A percentile compares a stretch with the other conserved stretches of the same genome.
Conservation (phyloP, 2,888 invertebrate species). For the Eubasilissa splendida region DNA sequence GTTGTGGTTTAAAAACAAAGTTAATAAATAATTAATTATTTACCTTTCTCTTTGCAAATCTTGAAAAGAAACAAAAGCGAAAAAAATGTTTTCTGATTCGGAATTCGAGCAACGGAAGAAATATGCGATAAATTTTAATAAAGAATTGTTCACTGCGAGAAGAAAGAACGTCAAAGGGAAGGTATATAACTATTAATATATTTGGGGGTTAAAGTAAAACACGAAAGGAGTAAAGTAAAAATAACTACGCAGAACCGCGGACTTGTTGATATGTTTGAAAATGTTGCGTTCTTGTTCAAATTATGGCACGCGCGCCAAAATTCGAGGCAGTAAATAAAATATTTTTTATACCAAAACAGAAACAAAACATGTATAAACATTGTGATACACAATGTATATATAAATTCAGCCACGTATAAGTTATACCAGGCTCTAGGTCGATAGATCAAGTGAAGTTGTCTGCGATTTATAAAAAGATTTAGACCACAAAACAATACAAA, state of each 20-base stretch:
- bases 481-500: no score
- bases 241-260: background rate
- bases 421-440: no score
- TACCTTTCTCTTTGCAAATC: no score
- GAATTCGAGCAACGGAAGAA: background rate
- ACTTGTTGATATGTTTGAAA: slow-evolving; percentile 25
- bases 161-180: slow-evolving; percentile 12
- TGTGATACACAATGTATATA: no score
- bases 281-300: background rate
- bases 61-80: no score
- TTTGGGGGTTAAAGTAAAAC: slow-evolving; percentile 10
- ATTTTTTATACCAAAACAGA: no score
- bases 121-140: slow-evolving; percentile 14
- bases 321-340: background rate
- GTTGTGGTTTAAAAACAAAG: no score
- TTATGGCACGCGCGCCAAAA: background rate
- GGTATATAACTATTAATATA: background rate
- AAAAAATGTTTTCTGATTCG: background rate
- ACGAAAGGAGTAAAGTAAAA: background rate
- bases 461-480: no score
- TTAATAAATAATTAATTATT: no score
- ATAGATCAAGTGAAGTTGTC: no score
- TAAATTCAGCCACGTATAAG: no score
- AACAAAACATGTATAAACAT: no score
- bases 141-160: slow-evolving; percentile 18